These are phyloP conservation scores for Manis pentadactyla DNA, from an alignment of 2,797 vertebrate species.

Conservation along the genomic window DNA sequence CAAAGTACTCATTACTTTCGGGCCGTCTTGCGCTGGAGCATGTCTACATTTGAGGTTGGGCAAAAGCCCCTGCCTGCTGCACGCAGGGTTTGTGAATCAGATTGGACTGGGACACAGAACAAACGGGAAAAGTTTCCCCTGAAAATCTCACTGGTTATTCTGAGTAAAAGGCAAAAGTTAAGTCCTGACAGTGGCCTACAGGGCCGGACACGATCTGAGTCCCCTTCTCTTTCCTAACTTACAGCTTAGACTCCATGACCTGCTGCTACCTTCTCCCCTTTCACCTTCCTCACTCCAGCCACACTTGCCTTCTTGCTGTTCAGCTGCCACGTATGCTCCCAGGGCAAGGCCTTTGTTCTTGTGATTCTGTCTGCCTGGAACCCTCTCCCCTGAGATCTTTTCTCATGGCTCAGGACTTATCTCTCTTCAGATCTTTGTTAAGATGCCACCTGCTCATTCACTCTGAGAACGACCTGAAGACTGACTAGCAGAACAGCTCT, in stretches of 20 bases:
- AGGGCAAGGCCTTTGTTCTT: neutral
- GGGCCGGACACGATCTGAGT: neutral
- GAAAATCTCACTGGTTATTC: neutral
- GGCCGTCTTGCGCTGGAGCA: neutral
- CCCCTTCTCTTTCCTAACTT: neutral
- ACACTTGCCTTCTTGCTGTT: neutral
- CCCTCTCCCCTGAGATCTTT: neutral
- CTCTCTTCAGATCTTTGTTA: conserved; percentile 37
- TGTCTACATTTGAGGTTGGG: neutral
- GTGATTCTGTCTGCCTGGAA: neutral
- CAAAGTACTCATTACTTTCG: neutral
- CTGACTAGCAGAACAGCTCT: neutral
- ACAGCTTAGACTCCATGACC: neutral
- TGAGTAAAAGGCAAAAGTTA: neutral
- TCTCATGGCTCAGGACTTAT: neutral
- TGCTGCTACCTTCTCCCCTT: neutral
- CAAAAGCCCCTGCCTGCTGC: neutral
- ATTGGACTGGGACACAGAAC: neutral
- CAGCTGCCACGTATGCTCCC: neutral
- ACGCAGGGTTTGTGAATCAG: neutral
- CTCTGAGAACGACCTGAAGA: neutral
- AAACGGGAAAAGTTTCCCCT: neutral
- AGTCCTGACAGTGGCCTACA: neutral
- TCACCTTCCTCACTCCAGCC: neutral
- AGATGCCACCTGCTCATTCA: neutral